Conservation (phyloP, 2,888 invertebrate species). For the Bugulina stolonifera region DNA sequence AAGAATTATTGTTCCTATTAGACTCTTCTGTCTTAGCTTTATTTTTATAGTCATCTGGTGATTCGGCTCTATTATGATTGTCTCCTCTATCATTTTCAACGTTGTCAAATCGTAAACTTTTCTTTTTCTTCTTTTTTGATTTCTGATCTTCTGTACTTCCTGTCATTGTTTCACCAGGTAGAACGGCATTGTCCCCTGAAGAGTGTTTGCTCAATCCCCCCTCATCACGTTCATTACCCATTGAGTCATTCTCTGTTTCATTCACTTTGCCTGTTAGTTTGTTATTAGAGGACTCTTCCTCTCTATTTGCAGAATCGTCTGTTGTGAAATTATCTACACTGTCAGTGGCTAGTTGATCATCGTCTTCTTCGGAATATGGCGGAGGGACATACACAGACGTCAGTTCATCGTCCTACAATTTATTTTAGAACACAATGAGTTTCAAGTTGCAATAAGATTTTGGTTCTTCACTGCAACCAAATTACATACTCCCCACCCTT, state of each 20-base stretch:
- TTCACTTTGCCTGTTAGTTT: no score
- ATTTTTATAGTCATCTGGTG: not conserved
- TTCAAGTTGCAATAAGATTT: no score
- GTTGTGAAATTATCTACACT: slow-evolving; percentile 15
- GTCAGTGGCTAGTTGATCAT: not conserved
- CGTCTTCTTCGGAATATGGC: not conserved
- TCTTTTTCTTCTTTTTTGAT: not conserved
- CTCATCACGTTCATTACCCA: not conserved
- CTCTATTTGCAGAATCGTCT: not conserved
- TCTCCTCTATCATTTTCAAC: not conserved
- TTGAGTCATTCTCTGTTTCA: not conserved
- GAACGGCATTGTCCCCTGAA: not conserved
- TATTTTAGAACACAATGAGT: no score
- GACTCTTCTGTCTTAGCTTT: not conserved
- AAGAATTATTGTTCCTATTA: not conserved
- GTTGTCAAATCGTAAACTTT: not conserved
- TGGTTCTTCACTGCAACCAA: no score
- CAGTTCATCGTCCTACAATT: slow-evolving; percentile 12
- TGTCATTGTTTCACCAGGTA: not conserved
- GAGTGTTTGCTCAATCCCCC: not conserved
- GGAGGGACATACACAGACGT: slow-evolving; percentile 13
- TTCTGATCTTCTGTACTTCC: not conserved
- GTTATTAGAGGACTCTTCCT: no score
- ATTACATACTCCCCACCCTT: no score
- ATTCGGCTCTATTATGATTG: not conserved